Base-by-base conservation (phyloP, 2,888 invertebrate species). In the Dynastes hyllus region DNA sequence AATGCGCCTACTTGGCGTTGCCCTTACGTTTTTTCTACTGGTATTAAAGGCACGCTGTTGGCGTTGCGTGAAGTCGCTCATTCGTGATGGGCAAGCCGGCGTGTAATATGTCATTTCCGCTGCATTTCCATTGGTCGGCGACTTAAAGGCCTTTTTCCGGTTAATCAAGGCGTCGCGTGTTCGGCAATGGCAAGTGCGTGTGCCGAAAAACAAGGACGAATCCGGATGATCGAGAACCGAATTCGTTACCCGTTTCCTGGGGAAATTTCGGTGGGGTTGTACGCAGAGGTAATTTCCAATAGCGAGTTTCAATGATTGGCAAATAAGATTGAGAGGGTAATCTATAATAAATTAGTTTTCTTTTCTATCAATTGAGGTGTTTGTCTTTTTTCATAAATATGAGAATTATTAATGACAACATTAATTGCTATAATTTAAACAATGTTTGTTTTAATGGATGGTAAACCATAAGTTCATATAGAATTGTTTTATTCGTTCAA, bases 31-130 rank as follows among this genome's bases (percentile, higher is more conserved):
- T 63, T 45, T 51, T 50, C 50, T 29, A 13, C 51, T 69, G 9
- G 9, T 22, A 69, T 13, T 69, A n/a, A 66, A 27, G 27, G 13
- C 69, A 27, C 51, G 69, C 13, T 69, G 51, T 11, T 69, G 27
- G 51, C 51, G 69, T 69, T 69, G 69, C 51, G 69, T 69, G 69
- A 69, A 69, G 69, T 69, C 51, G 69, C 50, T 55, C 37, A 71
- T 71, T 75, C 61, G 45, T 45, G 73, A 61, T 75, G 73, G 73
- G 80, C 76, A 82, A 82, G 81, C 77, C 69, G 77, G 76, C 77
- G 82, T 82, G 82, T 84, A 83, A 84, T 84, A 79, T 79, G 84
- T 81, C 80, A 84, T 84, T 84, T 84, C 83, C 84, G 82, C 79
- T 78, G 71, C 77, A 73, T 71, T 82, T 79, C 82, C 79, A 84